Conservation (phyloP, 1,140 invertebrate genomes). For the Cherax quadricarinatus region DNA sequence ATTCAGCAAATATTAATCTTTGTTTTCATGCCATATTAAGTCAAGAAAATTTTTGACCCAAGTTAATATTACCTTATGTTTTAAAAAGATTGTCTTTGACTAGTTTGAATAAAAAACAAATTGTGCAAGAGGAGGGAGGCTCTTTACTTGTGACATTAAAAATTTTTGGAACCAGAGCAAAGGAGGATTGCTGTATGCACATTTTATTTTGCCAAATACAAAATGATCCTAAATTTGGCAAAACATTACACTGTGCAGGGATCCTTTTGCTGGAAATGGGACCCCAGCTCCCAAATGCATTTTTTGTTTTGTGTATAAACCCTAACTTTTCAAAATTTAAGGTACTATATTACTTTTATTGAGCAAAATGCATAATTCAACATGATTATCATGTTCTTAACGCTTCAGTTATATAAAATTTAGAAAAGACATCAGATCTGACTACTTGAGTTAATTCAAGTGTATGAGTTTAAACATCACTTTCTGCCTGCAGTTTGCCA, state of each 20-base stretch:
- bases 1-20: background rate
- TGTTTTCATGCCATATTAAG: background rate
- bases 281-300: no score
- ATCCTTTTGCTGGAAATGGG: no score
- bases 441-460: background rate
- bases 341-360: background rate
- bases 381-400: background rate
- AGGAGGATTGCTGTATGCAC: background rate
- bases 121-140: background rate
- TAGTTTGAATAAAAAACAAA: constrained; percentile 45
- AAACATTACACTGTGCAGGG: no score
- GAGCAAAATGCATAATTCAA: background rate
- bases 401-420: background rate
- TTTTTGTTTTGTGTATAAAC: no score
- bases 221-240: no score
- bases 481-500: constrained; percentile 66
- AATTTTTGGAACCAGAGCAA: background rate
- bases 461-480: constrained; percentile 19
- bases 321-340: no score
- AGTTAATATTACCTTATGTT: constrained; percentile 9
- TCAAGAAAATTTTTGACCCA: constrained; percentile 49
- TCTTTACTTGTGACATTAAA: background rate
- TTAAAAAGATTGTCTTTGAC: constrained; percentile 59
- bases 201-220: no score
- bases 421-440: background rate